phyloP scores from a whole-genome alignment of 30 jellyfish, hydroid and myxozoan species.

The Aurelia aurita region DNA sequence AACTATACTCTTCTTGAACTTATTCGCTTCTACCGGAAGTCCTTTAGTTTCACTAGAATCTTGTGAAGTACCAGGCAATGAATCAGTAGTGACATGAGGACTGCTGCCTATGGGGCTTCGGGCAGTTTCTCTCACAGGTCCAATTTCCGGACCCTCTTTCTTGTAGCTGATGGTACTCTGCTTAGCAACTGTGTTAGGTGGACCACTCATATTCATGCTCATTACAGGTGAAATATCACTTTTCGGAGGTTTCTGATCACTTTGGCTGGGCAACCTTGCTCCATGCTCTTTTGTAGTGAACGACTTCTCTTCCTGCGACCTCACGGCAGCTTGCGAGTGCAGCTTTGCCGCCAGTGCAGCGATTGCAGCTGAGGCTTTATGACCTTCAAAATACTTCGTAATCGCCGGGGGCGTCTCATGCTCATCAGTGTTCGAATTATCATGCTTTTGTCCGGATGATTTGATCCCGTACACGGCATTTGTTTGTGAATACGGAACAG shows the following conservation, averaged over 20 bases:
- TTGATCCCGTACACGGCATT: conserved; percentile 4
- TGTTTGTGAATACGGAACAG: conserved; percentile 3
- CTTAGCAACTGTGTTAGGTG: conserved; percentile 20
- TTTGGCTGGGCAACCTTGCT: neutral
- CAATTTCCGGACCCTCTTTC: neutral
- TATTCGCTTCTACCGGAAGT: neutral
- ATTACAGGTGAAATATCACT: conserved; percentile 16
- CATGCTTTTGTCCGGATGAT: conserved; percentile 26
- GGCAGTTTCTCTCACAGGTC: neutral
- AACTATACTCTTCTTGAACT: conserved; percentile 28
- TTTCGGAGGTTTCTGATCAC: neutral
- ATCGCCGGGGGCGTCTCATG: conserved; percentile 45
- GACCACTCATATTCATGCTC: conserved; percentile 19
- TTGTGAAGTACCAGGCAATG: neutral
- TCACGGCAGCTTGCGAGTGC: conserved; percentile 56
- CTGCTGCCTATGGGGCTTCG: neutral
- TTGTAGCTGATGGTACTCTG: conserved; percentile 17
- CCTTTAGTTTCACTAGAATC: neutral
- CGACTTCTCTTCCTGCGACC: conserved; percentile 35
- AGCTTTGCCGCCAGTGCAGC: conserved; percentile 70
- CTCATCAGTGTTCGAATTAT: conserved; percentile 9
- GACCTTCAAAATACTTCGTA: conserved; percentile 61
- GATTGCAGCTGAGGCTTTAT: conserved; percentile 72
- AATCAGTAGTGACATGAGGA: neutral
- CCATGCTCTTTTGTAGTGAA: neutral